Conservation (phyloP, 2,797 vertebrate genomes). For the Petrocephalus sullivani region DNA sequence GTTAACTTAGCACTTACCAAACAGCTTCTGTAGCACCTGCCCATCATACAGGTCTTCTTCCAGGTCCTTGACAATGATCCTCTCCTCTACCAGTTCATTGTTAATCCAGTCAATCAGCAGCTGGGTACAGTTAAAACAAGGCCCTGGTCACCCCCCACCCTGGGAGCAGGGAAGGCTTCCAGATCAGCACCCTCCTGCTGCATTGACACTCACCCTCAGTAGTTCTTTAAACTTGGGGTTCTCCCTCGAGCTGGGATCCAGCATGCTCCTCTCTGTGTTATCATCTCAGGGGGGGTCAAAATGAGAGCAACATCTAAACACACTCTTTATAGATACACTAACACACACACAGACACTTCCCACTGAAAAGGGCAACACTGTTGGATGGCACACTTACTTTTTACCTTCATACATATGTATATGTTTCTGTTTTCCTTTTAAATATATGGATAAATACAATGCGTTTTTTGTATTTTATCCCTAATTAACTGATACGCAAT, state of each 20-base stretch:
- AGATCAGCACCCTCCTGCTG: background rate
- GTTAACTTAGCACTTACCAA: constrained; percentile 67
- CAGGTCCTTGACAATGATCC: constrained; percentile 97
- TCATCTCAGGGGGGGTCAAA: constrained; percentile 12
- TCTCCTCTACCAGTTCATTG: constrained; percentile 89
- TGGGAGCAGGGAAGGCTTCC: background rate
- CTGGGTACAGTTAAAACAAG: constrained; percentile 47
- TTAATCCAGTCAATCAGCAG: constrained; percentile 99
- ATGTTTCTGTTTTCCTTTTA: background rate
- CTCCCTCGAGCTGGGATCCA: constrained; percentile 91
- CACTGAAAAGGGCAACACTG: background rate
- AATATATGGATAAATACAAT: background rate
- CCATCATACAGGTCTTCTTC: constrained; percentile 96
- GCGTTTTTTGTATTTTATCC: background rate
- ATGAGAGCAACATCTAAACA: background rate
- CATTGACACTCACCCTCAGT: constrained; percentile 72
- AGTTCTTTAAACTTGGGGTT: constrained; percentile 89
- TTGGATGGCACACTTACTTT: background rate
- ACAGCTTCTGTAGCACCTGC: constrained; percentile 96
- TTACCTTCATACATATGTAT: background rate
- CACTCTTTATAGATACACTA: background rate
- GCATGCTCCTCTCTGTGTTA: constrained; percentile 70
- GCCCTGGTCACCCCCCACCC: background rate
- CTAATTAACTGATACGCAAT: background rate
- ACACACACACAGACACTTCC: background rate